Base-by-base conservation (phyloP, 2,797 vertebrate genomes). In the Callimico goeldii region DNA sequence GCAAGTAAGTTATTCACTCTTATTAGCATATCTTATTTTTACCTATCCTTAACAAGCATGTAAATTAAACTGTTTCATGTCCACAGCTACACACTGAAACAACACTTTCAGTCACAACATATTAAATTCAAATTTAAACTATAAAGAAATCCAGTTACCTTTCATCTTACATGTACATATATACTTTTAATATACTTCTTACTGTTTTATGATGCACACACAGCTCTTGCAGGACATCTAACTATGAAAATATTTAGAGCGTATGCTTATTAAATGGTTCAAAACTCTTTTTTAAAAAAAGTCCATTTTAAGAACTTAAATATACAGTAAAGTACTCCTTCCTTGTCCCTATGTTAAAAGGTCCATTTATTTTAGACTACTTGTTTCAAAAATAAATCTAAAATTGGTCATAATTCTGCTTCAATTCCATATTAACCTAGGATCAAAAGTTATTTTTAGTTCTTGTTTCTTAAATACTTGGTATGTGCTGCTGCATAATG, bases 401-500 rank as follows among this genome's bases (percentile, higher is more conserved):
- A 95, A 73, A 90, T 0, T 82, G n/a, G 52, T 30, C 83, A 81
- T 89, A 92, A 95, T 88, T 90, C n/a, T 95, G 82, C n/a, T n/a
- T 94, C 92, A 50, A 85, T 88, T 85, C 64, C 39, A 12, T 52
- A 67, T 92, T 83, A 92, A 50, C 19, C 70, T 83, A 88, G 24
- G 50, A 83, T 50, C 55, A 70, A 75, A 91, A 82, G 73, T 72
- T 90, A 79, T 12, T 79, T 80, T 92, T 87, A 67, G 70, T 83
- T 83, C 39, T 48, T 85, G 30, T 86, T 70, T 95, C 55, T 3
- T 70, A 75, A 95, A 80, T 50, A 95, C 8, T 70, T 92, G 41
- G 86, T 83, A 95, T 41, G 64, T 30, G 43, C 8, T 88, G 30
- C 82, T 93, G 52, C 33, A 39, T 48, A 48, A 48, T 43, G 9